Conservation (phyloP, 2,888 invertebrate species). For the Tetropium fuscum region DNA sequence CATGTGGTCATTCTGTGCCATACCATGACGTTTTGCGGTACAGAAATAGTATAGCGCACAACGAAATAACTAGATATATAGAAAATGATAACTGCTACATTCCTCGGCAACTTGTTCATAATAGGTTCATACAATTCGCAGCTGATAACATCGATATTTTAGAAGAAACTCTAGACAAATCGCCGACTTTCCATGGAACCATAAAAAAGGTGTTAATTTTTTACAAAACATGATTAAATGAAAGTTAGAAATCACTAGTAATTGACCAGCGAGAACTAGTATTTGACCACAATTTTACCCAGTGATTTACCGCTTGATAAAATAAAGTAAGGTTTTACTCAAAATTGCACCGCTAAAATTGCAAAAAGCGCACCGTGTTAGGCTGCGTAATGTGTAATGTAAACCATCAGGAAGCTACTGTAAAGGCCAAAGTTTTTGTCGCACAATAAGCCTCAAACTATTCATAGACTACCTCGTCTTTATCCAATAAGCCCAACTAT, state of each 20-base stretch:
- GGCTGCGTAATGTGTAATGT: not conserved
- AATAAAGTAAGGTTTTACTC: too few relatives aligned
- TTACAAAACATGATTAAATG: too few relatives aligned
- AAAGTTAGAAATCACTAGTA: too few relatives aligned
- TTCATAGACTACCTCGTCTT: slow-evolving; percentile 81
- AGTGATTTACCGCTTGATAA: too few relatives aligned
- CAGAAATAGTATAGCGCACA: slow-evolving; percentile 36
- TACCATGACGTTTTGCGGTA: slow-evolving; percentile 29
- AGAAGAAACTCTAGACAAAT: slow-evolving; percentile 1
- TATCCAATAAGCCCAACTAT: slow-evolving; percentile 93
- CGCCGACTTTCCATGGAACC: not conserved
- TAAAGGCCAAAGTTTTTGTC: slow-evolving; percentile 36
- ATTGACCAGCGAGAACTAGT: too few relatives aligned
- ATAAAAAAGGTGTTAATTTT: too few relatives aligned
- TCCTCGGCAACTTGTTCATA: slow-evolving; percentile 25
- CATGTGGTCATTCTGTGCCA: slow-evolving; percentile 32
- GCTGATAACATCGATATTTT: not conserved
- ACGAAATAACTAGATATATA: slow-evolving; percentile 21
- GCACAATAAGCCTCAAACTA: slow-evolving; percentile 51
- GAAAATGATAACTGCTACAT: slow-evolving; percentile 13
- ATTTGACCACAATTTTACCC: too few relatives aligned
- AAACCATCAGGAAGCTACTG: not conserved
- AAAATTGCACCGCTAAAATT: too few relatives aligned
- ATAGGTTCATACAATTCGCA: slow-evolving; percentile 30
- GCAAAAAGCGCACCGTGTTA: too few relatives aligned